Evolutionary conservation across 2,888 invertebrate genomes (phyloP), one percentile per base, ranked within the genome.

Genomic region (Anoncus sp.): DNA sequence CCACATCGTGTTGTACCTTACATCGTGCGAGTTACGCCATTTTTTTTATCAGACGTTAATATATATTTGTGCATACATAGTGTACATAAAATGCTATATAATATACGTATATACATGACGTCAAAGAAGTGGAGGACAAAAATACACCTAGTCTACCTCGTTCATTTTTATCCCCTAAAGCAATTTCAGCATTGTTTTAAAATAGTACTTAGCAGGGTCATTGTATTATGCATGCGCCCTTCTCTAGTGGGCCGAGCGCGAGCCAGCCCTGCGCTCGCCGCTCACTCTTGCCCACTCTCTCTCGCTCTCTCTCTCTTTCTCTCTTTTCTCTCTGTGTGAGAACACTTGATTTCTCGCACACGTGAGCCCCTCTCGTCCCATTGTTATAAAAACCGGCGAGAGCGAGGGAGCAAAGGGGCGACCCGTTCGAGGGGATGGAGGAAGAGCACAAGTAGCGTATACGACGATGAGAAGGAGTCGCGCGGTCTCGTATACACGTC

Each of bases 101-200:
- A 57, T 57, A 69, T 65, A 65, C 31, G 38, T 51, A 53, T 45
- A 60, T 59, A 74, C 59, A 43, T 57, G 75, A 69, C 85, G 86
- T 72, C 87, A 87, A 88, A 89, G 88, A 86, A 86, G 87, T 85
- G 85, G 87, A 88, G 87, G 89, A 89, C 88, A 90, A 90, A 90
- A 90, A 90, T 90, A 90, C 88, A 90, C 90, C 90, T 90, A 89
- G 88, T 90, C 84, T 87, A 88, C 89, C 90, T 90, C 89, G 90
- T 90, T 90, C 91, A 91, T 91, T 91, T 91, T 91, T 91, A 91
- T 91, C 90, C 91, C 91, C 91, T 91, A 91, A 91, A 91, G 91
- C 91, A 91, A 91, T 91, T 91, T 91, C 89, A 91, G 90, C 91
- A 91, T 91, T 91, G 91, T 91, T 91, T 91, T 91, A 91, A 91